Evolutionary conservation across 2,113 vertebrate genomes (phyloP), one percentile per base, ranked within the genome.

Genomic region (Leptobrachium leishanense): DNA sequence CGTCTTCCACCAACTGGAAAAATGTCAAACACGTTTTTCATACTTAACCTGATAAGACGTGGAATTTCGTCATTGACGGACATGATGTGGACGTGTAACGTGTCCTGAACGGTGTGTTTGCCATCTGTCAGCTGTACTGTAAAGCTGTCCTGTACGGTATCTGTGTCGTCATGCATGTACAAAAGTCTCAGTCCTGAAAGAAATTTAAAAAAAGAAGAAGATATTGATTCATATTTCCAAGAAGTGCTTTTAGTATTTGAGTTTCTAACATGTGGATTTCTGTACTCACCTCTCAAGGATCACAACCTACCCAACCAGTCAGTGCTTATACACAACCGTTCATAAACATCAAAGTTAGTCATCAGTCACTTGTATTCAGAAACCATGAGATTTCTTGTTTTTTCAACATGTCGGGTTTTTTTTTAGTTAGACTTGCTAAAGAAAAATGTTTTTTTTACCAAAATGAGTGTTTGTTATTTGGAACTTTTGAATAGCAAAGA

Each of bases 121-220:
- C 96, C 95, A 91, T 97, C 96, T 92, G 94, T 95, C 94, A 97
- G 92, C 87, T 86, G 90, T 82, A 93, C 50, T 72, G 85, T 85
- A 88, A 95, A 88, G 68, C 82, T 84, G 88, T 96, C 96, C 91
- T 93, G 86, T 86, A 90, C 91, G 88, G 91, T 95, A 88, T 97
- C 95, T 75, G 93, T 93, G 92, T 93, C 93, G 86, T 96, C 94
- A 82, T 96, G 95, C 86, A 93, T 86, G 90, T 95, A 95, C 82
- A 90, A 78, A 82, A 95, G 87, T 89, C 88, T 91, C 92, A 93
- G 87, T 88, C 93, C 95, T 96, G 85, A 69, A 75, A 75, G 75
- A 88, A 84, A 31, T 31, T 31, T 31, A 1, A 31, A 31, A 44
- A 40, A 72, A 72, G 39, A 13, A 2, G n/a, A 10, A 62, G 20